These are phyloP conservation scores for Entelurus aequoreus DNA, from an alignment of 2,113 vertebrate genomes.

Conservation along the genomic window DNA sequence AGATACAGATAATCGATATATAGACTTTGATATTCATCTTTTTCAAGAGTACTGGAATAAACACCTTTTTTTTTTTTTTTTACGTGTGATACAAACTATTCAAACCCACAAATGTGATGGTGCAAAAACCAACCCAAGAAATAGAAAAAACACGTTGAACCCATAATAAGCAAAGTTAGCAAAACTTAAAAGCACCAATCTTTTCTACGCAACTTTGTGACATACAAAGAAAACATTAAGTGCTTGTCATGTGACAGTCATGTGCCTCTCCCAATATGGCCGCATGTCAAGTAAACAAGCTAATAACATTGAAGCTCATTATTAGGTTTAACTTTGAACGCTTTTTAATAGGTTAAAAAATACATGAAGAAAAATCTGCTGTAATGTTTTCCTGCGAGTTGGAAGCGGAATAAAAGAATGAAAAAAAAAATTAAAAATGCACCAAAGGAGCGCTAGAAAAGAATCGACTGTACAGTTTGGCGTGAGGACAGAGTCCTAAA, in stretches of 20 bases:
- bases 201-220: neutral
- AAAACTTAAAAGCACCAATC: slow-evolving; percentile 6
- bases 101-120: slow-evolving; percentile 68
- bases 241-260: too few relatives aligned
- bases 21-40: slow-evolving; percentile 86
- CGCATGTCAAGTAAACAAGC: too few relatives aligned
- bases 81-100: slow-evolving; percentile 98
- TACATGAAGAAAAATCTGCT: slow-evolving; percentile 52
- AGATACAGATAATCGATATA: slow-evolving; percentile 77
- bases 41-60: slow-evolving; percentile 95
- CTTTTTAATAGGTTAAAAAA: slow-evolving; percentile 2
- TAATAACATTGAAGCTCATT: too few relatives aligned
- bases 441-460: slow-evolving; percentile 90
- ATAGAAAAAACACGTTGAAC: slow-evolving; percentile 5
- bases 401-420: slow-evolving; percentile 78
- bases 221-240: too few relatives aligned
- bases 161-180: neutral
- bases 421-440: slow-evolving; percentile 95
- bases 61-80: slow-evolving; percentile 76
- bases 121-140: slow-evolving; percentile 8
- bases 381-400: slow-evolving; percentile 81
- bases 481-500: slow-evolving; percentile 90
- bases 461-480: slow-evolving; percentile 89
- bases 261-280: too few relatives aligned
- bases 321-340: too few relatives aligned